phyloP scores from a whole-genome alignment of 2,888 invertebrate genomes.

The Morpho deidamia region DNA sequence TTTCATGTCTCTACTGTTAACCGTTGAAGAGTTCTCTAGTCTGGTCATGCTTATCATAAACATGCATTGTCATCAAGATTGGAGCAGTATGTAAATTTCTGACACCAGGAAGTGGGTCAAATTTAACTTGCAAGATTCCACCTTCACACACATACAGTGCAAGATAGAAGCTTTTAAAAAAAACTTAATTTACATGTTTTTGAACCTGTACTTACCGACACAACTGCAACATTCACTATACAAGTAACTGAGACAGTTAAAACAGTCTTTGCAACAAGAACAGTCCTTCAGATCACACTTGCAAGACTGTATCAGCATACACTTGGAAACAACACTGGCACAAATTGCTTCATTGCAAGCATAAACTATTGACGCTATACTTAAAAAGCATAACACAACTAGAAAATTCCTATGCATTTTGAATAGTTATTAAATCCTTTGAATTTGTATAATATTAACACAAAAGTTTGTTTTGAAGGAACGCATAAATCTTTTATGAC shows the following conservation, averaged over 20 bases:
- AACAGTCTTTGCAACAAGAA: slow-evolving; percentile 96
- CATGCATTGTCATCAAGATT: no score
- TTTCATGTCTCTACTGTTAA: no score
- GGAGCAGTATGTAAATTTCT: no score
- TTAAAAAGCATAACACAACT: slow-evolving; percentile 48
- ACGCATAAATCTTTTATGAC: no score
- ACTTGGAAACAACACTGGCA: slow-evolving; percentile 97
- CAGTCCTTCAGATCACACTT: slow-evolving; percentile 96
- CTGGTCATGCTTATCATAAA: no score
- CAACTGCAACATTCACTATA: slow-evolving; percentile 98
- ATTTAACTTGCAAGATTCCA: no score
- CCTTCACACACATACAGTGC: no score
- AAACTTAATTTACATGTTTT: no score
- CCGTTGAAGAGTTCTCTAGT: no score
- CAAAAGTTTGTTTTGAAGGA: not conserved
- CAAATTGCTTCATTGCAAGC: slow-evolving; percentile 96
- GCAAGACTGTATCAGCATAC: slow-evolving; percentile 96
- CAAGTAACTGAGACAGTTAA: slow-evolving; percentile 90
- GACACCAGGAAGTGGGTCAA: no score
- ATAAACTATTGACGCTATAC: slow-evolving; percentile 58
- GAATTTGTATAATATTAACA: no score
- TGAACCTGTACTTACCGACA: slow-evolving; percentile 85
- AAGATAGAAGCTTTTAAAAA: no score
- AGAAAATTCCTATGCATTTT: slow-evolving; percentile 59
- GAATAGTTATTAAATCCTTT: slow-evolving; percentile 4